Conservation (phyloP, 2,113 vertebrate genomes). For the Raphicerus campestris region DNA sequence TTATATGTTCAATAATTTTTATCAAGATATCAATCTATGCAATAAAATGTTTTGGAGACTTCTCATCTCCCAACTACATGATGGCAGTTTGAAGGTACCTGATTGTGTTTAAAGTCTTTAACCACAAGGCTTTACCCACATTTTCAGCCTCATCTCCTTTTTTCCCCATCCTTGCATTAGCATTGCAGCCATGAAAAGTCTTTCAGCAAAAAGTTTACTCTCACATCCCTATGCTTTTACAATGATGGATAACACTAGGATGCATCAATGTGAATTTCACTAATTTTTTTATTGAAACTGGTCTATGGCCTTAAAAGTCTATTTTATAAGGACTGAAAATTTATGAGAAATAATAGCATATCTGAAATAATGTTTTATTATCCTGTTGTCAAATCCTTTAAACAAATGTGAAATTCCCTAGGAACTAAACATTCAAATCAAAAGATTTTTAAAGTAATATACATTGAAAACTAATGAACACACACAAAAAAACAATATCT, state of each 20-base stretch:
- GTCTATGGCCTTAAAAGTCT: background rate
- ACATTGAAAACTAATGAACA: background rate
- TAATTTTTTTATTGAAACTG: background rate
- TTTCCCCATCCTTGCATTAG: background rate
- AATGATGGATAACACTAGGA: background rate
- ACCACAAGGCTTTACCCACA: background rate
- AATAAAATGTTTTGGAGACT: background rate
- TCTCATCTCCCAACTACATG: background rate
- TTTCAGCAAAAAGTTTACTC: background rate
- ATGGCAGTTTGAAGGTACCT: background rate
- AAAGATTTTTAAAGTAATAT: background rate
- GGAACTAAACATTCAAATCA: background rate
- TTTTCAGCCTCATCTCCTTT: background rate
- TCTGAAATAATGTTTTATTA: background rate
- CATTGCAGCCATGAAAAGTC: background rate
- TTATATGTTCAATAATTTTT: background rate
- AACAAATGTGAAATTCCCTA: background rate
- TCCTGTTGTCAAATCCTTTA: background rate
- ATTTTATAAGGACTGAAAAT: background rate
- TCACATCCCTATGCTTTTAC: background rate
- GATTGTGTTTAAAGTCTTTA: background rate
- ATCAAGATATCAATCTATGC: background rate
- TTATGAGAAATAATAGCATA: conserved; percentile 1
- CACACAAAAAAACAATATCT: background rate
- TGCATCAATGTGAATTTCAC: background rate